phyloP scores from a whole-genome alignment of 2,797 vertebrate species.

The Euthynnus affinis region DNA sequence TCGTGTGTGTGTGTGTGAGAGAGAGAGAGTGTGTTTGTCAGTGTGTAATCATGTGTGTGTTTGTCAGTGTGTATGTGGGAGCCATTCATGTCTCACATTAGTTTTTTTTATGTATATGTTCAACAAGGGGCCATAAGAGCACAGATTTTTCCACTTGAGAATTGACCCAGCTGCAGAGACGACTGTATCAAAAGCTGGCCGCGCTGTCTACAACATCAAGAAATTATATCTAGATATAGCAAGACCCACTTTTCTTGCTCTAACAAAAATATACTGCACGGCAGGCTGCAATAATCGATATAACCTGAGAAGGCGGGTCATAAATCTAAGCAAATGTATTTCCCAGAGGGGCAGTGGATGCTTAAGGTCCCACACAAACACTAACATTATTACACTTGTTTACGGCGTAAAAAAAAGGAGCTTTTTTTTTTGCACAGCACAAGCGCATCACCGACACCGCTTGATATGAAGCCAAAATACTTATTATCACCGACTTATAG shows the following conservation, averaged over 20 bases:
- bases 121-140: conserved; percentile 50
- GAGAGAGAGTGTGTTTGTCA: conserved; percentile 19
- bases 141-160: conserved; percentile 65
- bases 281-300: conserved; percentile 74
- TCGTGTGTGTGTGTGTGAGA: conserved; percentile 16
- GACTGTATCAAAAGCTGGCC: conserved; percentile 60
- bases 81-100: conserved; percentile 48
- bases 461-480: conserved; percentile 65
- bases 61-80: conserved; percentile 2
- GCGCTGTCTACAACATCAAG: conserved; percentile 49
- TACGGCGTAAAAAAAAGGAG: conserved; percentile 5
- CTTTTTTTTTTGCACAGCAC: conserved; percentile 26
- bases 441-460: conserved; percentile 26
- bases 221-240: conserved; percentile 66
- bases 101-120: conserved; percentile 55
- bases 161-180: conserved; percentile 67
- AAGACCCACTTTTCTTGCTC: conserved; percentile 69
- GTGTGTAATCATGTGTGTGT: conserved; percentile 8
- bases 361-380: conserved; percentile 56
- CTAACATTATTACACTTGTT: conserved; percentile 53
- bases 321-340: conserved; percentile 78
- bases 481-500: conserved; percentile 68
- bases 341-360: conserved; percentile 66
- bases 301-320: conserved; percentile 68
- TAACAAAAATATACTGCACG: conserved; percentile 64